Conservation (phyloP, 2,797 vertebrate species). For the Falco naumanni region DNA sequence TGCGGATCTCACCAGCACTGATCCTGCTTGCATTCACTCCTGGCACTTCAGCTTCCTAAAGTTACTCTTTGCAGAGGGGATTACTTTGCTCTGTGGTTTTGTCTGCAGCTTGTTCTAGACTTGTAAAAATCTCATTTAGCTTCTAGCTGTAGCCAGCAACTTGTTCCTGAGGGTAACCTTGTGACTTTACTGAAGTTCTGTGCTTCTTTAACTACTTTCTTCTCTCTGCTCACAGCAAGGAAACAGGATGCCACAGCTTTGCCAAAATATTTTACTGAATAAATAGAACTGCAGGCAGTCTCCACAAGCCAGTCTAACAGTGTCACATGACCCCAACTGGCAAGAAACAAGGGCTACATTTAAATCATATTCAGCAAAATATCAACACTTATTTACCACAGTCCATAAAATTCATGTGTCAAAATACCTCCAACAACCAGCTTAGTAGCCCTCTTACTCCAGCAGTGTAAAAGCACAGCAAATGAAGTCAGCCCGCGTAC, state of each 20-base stretch:
- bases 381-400: slow-evolving; percentile 56
- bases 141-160: neutral
- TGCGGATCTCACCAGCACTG: neutral
- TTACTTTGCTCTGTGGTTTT: neutral
- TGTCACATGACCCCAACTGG: slow-evolving; percentile 8
- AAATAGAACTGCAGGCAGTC: slow-evolving; percentile 49
- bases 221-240: neutral
- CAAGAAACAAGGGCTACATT: slow-evolving; percentile 11
- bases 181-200: neutral
- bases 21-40: neutral
- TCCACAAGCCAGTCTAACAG: slow-evolving; percentile 6
- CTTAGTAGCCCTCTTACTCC: neutral
- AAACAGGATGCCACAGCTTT: slow-evolving; percentile 37
- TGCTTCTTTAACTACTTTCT: slow-evolving; percentile 24
- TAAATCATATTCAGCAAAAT: slow-evolving; percentile 51
- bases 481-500: neutral
- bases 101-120: neutral
- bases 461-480: neutral
- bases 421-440: slow-evolving; percentile 1
- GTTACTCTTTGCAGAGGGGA: neutral
- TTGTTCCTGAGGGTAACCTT: neutral
- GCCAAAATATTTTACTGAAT: slow-evolving; percentile 50
- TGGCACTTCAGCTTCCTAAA: neutral
- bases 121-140: neutral
- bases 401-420: slow-evolving; percentile 29